These are phyloP conservation scores for Antennarius striatus DNA, from an alignment of 2,113 vertebrate species.

Conservation along the genomic window DNA sequence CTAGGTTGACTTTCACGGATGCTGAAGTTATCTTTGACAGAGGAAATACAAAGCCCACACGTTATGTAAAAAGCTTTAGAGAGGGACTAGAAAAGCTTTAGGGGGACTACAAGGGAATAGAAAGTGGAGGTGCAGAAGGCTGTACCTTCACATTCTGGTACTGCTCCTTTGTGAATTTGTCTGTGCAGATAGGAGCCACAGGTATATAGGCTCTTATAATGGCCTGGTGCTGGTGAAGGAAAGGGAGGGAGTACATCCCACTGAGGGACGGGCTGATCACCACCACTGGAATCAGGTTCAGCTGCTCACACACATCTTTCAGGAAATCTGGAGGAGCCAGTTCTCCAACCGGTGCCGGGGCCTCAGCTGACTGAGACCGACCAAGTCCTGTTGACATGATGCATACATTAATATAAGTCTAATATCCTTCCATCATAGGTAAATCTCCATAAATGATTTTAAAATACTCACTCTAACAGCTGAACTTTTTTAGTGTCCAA, in stretches of 20 bases:
- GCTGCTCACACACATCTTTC: slow-evolving; percentile 80
- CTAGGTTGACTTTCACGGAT: slow-evolving; percentile 36
- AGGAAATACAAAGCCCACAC: slow-evolving; percentile 7
- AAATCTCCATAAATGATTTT: too few species aligned
- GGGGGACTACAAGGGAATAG: slow-evolving; percentile 2
- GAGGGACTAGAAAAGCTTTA: neutral
- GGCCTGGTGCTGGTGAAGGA: slow-evolving; percentile 83
- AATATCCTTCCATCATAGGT: too few species aligned
- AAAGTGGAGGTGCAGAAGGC: slow-evolving; percentile 2
- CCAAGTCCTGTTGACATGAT: slow-evolving; percentile 83
- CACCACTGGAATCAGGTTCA: slow-evolving; percentile 82
- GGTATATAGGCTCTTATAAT: slow-evolving; percentile 88
- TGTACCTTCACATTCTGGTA: slow-evolving; percentile 87
- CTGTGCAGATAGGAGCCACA: slow-evolving; percentile 94
- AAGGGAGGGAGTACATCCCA: slow-evolving; percentile 95
- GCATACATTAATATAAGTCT: too few species aligned
- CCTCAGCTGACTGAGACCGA: slow-evolving; percentile 80
- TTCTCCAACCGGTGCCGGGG: slow-evolving; percentile 82
- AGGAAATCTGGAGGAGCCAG: slow-evolving; percentile 85
- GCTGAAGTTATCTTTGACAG: slow-evolving; percentile 14
- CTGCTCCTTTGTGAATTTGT: slow-evolving; percentile 84
- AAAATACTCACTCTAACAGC: too few species aligned
- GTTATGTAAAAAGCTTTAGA: neutral
- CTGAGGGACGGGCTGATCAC: slow-evolving; percentile 95
- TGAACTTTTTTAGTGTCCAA: too few species aligned